Conservation (phyloP, 2,797 vertebrate species). For the Percopsis omiscomaycus region DNA sequence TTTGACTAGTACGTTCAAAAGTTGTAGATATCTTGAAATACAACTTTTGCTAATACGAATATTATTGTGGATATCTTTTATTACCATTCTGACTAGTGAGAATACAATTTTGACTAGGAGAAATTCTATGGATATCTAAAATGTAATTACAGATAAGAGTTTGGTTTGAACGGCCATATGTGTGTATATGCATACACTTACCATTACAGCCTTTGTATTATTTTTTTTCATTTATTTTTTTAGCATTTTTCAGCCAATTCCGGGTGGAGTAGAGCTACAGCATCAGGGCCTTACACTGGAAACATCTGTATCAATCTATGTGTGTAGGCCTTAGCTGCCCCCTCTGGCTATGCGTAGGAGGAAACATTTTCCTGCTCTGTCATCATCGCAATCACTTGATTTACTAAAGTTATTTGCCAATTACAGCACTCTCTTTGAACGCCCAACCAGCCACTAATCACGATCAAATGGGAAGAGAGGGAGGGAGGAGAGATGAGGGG, state of each 20-base stretch:
- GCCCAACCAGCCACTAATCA: slow-evolving; percentile 48
- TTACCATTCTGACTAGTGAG: no score
- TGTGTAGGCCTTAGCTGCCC: slow-evolving; percentile 11
- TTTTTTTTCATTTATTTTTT: not conserved
- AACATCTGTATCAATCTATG: not conserved
- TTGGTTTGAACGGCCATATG: no score
- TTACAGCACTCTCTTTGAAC: slow-evolving; percentile 50
- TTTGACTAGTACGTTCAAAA: no score
- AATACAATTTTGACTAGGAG: no score
- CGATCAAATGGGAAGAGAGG: slow-evolving; percentile 43
- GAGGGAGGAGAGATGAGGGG: slow-evolving; percentile 40
- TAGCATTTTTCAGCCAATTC: not conserved
- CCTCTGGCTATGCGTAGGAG: not conserved
- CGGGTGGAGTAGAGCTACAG: not conserved
- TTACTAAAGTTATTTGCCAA: slow-evolving; percentile 60
- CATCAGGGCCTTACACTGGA: not conserved
- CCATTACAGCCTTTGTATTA: not conserved
- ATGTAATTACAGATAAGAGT: no score
- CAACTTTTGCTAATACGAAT: no score
- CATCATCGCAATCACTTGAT: slow-evolving; percentile 60
- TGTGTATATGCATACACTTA: no score
- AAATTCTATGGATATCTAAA: no score
- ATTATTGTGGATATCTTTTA: no score
- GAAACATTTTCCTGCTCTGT: slow-evolving; percentile 24
- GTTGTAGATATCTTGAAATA: no score